Conservation (phyloP, 1,140 invertebrate species). For the Piezodorus guildinii region DNA sequence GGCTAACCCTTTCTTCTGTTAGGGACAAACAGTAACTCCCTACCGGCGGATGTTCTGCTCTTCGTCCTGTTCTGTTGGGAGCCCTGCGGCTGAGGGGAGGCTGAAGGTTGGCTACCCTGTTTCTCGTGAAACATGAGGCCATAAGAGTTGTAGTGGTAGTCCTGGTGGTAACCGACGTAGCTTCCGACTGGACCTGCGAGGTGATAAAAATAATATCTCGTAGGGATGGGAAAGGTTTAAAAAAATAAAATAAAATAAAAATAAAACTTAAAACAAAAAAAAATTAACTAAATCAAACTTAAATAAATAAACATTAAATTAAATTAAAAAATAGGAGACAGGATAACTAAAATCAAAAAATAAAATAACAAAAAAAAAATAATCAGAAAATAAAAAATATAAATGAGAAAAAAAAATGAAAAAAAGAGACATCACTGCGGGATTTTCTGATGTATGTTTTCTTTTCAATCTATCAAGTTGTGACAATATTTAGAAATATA, state of each 20-base stretch:
- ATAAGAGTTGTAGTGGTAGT: slow-evolving; percentile 23
- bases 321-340: slow-evolving; percentile 8
- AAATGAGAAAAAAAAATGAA: background rate
- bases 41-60: slow-evolving; percentile 19
- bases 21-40: slow-evolving; percentile 6
- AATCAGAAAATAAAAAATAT: background rate
- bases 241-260: slow-evolving; percentile 13
- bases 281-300: slow-evolving; percentile 13
- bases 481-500: too few relatives aligned
- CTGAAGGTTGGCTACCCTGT: slow-evolving; percentile 2
- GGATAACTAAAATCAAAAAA: too few relatives aligned
- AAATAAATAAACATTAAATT: background rate
- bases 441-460: too few relatives aligned
- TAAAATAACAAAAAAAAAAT: background rate
- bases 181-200: slow-evolving; percentile 5
- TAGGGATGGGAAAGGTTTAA: background rate
- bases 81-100: slow-evolving; percentile 1
- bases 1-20: background rate
- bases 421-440: background rate
- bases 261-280: background rate
- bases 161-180: slow-evolving; percentile 19
- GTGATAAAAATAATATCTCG: background rate
- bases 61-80: slow-evolving; percentile 16
- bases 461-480: too few relatives aligned
- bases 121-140: slow-evolving; percentile 21